phyloP scores from a whole-genome alignment of 2,888 invertebrate genomes.

The Apomyelois bistriatella region DNA sequence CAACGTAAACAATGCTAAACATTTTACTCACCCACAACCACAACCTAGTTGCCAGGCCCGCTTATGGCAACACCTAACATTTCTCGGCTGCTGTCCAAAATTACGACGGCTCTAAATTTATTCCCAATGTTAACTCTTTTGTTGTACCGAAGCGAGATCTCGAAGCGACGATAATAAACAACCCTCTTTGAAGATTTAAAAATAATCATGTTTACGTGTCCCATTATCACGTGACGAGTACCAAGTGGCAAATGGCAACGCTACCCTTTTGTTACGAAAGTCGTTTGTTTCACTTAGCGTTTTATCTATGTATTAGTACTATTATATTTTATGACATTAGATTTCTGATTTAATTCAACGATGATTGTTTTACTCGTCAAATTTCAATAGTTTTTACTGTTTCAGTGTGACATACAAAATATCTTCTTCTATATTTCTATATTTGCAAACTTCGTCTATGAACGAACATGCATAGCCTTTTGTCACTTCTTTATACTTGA shows the following conservation, averaged over 20 bases:
- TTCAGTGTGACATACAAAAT: no score
- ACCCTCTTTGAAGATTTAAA: slow-evolving; percentile 64
- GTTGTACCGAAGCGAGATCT: slow-evolving; percentile 45
- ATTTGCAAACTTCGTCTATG: no score
- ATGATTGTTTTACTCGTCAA: no score
- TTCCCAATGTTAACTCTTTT: slow-evolving; percentile 62
- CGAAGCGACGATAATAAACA: slow-evolving; percentile 52
- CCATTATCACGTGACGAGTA: slow-evolving; percentile 41
- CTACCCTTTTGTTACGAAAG: slow-evolving; percentile 27
- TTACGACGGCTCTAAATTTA: slow-evolving; percentile 54
- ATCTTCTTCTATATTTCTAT: no score
- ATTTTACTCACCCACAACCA: slow-evolving; percentile 3
- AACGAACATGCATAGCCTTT: no score
- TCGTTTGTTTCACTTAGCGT: neutral
- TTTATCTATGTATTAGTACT: neutral
- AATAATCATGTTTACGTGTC: slow-evolving; percentile 59
- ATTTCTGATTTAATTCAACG: no score
- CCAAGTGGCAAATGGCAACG: slow-evolving; percentile 37
- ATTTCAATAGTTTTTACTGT: no score
- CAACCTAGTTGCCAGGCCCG: slow-evolving; percentile 19
- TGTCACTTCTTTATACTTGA: no score
- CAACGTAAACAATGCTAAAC: slow-evolving; percentile 40
- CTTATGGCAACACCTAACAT: slow-evolving; percentile 38
- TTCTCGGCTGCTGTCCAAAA: slow-evolving; percentile 53
- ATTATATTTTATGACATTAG: no score